Conservation (phyloP, 2,797 vertebrate genomes). For the Spatula versicolor region DNA sequence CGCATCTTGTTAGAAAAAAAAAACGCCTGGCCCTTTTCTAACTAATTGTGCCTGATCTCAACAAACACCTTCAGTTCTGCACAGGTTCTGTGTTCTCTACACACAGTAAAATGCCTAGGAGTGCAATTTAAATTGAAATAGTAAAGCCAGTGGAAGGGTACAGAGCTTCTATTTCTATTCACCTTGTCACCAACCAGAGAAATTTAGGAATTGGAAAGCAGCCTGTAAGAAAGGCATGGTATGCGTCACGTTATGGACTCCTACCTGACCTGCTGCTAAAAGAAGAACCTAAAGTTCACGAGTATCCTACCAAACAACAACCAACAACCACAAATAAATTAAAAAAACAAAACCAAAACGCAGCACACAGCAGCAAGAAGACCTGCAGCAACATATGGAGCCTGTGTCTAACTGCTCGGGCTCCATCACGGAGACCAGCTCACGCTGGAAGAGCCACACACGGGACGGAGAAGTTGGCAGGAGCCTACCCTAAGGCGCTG, state of each 20-base stretch:
- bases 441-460: neutral
- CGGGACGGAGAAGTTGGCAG: neutral
- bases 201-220: neutral
- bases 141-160: neutral
- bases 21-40: accelerated
- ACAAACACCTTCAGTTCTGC: neutral
- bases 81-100: neutral
- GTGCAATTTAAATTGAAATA: neutral
- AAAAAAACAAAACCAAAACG: neutral
- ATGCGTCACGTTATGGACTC: neutral
- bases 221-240: neutral
- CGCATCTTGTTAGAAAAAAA: neutral
- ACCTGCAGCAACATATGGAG: neutral
- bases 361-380: neutral
- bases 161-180: neutral
- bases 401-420: neutral
- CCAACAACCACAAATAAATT: neutral
- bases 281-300: neutral
- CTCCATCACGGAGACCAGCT: neutral
- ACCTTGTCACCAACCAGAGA: neutral
- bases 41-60: neutral
- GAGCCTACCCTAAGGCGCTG: neutral
- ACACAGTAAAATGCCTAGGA: neutral
- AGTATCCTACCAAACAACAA: neutral
- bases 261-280: neutral